Evolutionary conservation across 2,888 invertebrate species (phyloP).

Genomic region (Netelia melanura): DNA sequence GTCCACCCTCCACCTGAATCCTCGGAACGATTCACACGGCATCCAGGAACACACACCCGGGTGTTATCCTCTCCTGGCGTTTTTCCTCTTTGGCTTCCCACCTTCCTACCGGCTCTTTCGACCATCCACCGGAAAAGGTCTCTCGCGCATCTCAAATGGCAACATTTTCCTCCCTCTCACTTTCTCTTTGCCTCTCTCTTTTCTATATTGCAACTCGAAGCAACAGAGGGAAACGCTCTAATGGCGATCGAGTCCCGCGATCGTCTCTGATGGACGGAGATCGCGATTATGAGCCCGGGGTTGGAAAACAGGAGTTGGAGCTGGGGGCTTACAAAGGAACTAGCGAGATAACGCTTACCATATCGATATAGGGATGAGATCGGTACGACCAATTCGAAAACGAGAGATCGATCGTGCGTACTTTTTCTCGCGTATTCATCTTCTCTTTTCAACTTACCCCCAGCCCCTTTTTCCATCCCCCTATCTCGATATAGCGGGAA

Average conservation of each 20-base stretch:
- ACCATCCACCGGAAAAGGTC: conserved; percentile 32
- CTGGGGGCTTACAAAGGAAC: not conserved
- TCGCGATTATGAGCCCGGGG: not conserved
- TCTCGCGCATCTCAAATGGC: conserved; percentile 46
- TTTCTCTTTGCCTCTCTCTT: not conserved
- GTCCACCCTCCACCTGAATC: no score
- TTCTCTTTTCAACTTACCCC: conserved; percentile 36
- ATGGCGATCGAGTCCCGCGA: not conserved
- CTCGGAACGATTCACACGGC: not conserved
- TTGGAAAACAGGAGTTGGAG: no score
- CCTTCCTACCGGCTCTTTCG: conserved; percentile 42
- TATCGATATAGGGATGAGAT: conserved; percentile 30
- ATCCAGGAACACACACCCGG: conserved; percentile 22
- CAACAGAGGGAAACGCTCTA: not conserved
- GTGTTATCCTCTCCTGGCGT: conserved; percentile 38
- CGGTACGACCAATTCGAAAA: conserved; percentile 53
- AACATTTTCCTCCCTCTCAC: conserved; percentile 45
- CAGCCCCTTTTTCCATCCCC: conserved; percentile 22
- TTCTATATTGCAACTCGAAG: not conserved
- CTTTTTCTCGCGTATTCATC: conserved; percentile 59
- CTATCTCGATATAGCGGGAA: conserved; percentile 62
- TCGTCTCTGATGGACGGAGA: not conserved
- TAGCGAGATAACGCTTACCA: conserved; percentile 43
- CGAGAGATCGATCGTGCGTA: conserved; percentile 62
- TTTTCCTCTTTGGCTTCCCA: conserved; percentile 32